These are phyloP conservation scores for Gobionotothen gibberifrons DNA, from an alignment of 2,797 vertebrate genomes.

Conservation along the genomic window DNA sequence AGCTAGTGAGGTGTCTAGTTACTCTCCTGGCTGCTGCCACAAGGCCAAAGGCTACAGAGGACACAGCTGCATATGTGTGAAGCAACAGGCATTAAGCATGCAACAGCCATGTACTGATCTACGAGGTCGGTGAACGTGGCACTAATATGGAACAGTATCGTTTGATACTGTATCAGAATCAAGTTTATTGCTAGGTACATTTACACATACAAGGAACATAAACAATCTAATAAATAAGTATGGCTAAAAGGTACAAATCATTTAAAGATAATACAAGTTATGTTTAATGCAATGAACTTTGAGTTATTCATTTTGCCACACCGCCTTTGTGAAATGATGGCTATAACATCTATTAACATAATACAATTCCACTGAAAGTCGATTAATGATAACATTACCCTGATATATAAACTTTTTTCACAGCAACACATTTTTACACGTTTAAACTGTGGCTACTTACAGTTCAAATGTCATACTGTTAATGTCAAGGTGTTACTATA, in stretches of 20 bases:
- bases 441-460: not conserved
- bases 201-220: too few relatives aligned
- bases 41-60: conserved; percentile 72
- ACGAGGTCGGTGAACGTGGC: conserved; percentile 12
- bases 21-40: conserved; percentile 66
- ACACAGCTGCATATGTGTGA: conserved; percentile 41
- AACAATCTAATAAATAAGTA: too few relatives aligned
- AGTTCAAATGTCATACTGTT: too few relatives aligned
- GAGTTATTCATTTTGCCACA: not conserved
- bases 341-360: not conserved
- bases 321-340: not conserved
- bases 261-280: not conserved
- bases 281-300: not conserved
- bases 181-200: too few relatives aligned
- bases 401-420: not conserved
- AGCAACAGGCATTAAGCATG: conserved; percentile 40
- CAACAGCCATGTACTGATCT: conserved; percentile 11
- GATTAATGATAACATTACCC: not conserved
- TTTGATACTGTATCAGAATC: too few relatives aligned
- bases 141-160: not conserved
- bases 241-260: not conserved
- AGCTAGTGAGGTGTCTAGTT: conserved; percentile 66
- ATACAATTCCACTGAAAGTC: not conserved
- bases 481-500: too few relatives aligned
- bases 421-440: not conserved